Conservation (phyloP, 2,113 vertebrate species). For the Microcebus jonahi region DNA sequence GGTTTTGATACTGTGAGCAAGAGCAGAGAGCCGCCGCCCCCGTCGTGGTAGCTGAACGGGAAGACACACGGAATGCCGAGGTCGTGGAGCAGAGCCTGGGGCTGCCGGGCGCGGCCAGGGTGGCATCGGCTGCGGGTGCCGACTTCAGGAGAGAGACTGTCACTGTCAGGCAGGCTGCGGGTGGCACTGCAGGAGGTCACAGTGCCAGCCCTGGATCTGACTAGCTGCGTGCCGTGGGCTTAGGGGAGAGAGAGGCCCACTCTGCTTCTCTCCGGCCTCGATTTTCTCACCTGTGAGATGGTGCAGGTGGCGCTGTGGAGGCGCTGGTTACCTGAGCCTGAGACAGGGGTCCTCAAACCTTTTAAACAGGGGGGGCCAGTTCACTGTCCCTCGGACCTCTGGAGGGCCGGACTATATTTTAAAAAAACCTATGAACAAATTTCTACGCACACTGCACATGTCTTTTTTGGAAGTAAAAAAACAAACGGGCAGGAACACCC, state of each 20-base stretch:
- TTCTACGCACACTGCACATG: too few species aligned
- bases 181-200: neutral
- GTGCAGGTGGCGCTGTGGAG: neutral
- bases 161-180: neutral
- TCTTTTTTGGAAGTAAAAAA: too few species aligned
- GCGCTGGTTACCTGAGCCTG: neutral
- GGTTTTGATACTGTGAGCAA: neutral
- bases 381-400: too few species aligned
- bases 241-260: neutral
- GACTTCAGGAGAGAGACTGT: neutral
- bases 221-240: accelerated
- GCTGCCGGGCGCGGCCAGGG: too few species aligned
- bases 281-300: neutral
- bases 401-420: too few species aligned
- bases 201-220: neutral
- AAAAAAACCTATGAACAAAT: too few species aligned
- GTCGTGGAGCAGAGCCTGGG: neutral
- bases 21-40: neutral
- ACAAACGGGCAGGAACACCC: too few species aligned
- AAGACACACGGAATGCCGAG: neutral
- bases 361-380: too few species aligned
- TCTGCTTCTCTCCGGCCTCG: neutral
- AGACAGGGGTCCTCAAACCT: too few species aligned
- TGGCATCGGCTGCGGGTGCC: neutral
- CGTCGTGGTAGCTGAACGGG: neutral